Conservation (phyloP, 2,113 vertebrate species). For the Cygnus buccinator region DNA sequence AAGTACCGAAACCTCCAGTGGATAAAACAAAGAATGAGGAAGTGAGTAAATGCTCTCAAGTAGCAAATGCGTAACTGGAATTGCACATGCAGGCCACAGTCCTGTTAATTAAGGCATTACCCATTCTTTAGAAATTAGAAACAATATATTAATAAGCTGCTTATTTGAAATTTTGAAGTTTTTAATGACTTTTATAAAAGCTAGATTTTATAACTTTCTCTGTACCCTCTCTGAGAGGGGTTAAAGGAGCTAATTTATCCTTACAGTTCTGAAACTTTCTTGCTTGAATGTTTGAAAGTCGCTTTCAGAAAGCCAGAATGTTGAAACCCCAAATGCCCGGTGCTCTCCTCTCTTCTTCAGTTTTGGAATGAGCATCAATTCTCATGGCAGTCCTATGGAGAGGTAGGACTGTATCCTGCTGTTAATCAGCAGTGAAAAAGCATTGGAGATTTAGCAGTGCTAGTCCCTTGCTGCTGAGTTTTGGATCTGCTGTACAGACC, state of each 20-base stretch:
- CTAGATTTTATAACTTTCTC: background rate
- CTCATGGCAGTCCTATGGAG: background rate
- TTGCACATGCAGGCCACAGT: background rate
- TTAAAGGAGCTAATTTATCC: background rate
- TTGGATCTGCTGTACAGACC: background rate
- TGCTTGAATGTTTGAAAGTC: background rate
- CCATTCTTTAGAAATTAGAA: background rate
- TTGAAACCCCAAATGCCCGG: background rate
- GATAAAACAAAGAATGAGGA: constrained; percentile 82
- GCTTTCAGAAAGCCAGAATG: background rate
- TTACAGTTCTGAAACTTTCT: background rate
- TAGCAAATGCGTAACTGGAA: background rate
- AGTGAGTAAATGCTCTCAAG: constrained; percentile 58
- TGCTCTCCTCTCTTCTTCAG: background rate
- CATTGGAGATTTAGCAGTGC: background rate
- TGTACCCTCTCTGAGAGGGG: background rate
- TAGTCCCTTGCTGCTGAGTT: background rate
- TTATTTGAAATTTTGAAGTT: background rate
- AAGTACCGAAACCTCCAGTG: constrained; percentile 6
- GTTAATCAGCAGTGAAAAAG: background rate
- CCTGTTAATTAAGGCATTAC: background rate
- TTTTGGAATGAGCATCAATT: background rate
- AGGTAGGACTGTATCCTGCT: background rate
- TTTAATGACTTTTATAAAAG: background rate
- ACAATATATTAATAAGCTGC: background rate